phyloP scores from a whole-genome alignment of 1,140 invertebrate genomes.

The Doryteuthis pealeii region DNA sequence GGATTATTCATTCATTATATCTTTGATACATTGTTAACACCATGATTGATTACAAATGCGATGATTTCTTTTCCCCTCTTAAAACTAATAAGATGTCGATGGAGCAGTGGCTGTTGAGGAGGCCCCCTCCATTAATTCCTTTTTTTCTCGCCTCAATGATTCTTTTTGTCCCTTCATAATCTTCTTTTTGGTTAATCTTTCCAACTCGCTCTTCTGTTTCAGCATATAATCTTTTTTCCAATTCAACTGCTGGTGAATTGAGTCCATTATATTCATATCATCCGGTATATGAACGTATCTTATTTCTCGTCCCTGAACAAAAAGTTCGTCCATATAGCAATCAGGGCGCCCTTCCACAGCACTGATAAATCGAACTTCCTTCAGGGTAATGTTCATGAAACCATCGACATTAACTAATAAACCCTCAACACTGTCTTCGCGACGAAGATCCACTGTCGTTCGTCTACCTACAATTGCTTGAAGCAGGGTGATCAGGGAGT shows the following conservation, averaged over 20 bases:
- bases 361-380: constrained; percentile 66
- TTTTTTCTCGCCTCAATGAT: background rate
- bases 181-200: background rate
- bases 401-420: constrained; percentile 66
- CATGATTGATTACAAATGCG: too few species aligned
- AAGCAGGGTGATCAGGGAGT: constrained; percentile 63
- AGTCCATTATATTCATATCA: constrained; percentile 46
- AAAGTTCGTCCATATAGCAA: constrained; percentile 63
- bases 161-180: background rate
- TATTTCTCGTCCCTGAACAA: constrained; percentile 69
- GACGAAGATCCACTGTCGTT: constrained; percentile 70
- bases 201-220: background rate
- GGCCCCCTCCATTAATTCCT: background rate
- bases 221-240: background rate
- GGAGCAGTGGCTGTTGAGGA: too few species aligned
- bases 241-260: constrained; percentile 33
- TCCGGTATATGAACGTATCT: constrained; percentile 70
- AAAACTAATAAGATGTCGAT: too few species aligned
- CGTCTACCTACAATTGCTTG: constrained; percentile 67
- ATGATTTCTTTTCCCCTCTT: too few species aligned
- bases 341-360: constrained; percentile 60
- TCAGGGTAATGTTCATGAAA: constrained; percentile 72
- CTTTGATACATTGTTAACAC: too few species aligned
- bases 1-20: too few species aligned
- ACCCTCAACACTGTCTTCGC: constrained; percentile 68